Percentiles rank a stretch among this genome's conserved stretches.
These are phyloP conservation scores for Ceratosolen solmsi DNA, from an alignment of 1,140 invertebrate species.

Conservation along the genomic window DNA sequence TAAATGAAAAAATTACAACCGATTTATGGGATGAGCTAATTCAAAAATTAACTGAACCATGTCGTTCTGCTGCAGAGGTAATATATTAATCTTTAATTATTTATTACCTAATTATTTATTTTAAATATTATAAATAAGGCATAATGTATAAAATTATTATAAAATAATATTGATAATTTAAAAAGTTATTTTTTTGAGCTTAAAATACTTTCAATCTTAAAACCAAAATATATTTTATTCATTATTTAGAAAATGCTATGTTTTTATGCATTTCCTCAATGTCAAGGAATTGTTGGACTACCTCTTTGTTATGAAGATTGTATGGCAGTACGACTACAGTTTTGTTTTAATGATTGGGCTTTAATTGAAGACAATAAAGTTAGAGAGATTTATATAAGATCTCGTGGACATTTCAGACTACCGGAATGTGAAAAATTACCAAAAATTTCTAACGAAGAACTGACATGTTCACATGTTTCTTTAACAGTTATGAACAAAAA, in stretches of 20 bases:
- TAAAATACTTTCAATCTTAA: not conserved
- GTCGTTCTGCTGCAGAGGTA: constrained; percentile 88
- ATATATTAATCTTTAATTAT: constrained; percentile 46
- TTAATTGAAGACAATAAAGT: constrained; percentile 91
- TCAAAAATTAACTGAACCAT: constrained; percentile 83
- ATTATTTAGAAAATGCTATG: constrained; percentile 85
- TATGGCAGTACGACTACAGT: constrained; percentile 88
- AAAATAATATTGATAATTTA: not conserved
- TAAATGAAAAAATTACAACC: constrained; percentile 88
- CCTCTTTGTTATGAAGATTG: constrained; percentile 94
- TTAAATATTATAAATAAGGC: not conserved
- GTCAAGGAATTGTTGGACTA: constrained; percentile 77
- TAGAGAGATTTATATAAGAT: constrained; percentile 83
- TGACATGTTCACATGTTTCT: constrained; percentile 85
- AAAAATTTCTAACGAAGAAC: constrained; percentile 74
- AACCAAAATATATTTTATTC: constrained; percentile 12
- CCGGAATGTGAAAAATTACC: constrained; percentile 89
- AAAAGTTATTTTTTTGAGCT: not conserved
- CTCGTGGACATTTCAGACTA: constrained; percentile 89
- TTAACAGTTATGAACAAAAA: constrained; percentile 86
- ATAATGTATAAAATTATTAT: not conserved
- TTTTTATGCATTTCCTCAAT: constrained; percentile 92
- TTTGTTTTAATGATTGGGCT: constrained; percentile 95
- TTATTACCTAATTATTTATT: constrained; percentile 33
- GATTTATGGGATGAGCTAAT: constrained; percentile 91